Base-by-base conservation (phyloP, 35 echinoderm and acorn worm species). In the Chiridota heheva region DNA sequence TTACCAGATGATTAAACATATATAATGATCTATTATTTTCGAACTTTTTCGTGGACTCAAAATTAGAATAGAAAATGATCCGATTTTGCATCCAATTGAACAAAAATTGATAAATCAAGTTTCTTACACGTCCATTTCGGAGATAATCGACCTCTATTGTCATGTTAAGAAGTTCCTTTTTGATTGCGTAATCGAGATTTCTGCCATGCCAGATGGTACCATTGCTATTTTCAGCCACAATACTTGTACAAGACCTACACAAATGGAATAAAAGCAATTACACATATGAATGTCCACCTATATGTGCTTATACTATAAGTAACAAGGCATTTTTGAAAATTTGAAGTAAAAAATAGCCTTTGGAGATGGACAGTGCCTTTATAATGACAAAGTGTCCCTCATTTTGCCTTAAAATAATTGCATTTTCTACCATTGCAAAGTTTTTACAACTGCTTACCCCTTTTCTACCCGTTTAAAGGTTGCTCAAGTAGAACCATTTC, bases 181-280 rank as follows among this genome's bases (percentile, higher is more conserved):
- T 48, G 6, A 88, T 33, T 8, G 46, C 27, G 36, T 84, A 97
- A 59, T 97, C 93, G 37, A 97, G 73, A 58, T 97, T 97, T 17
- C 93, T 69, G 39, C 46, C 88, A 75, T 97, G 93, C 88, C 88
- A 97, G 37, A 97, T 91, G 31, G 51, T 84, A 10, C 84, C 89
- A 42, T 88, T 84, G 5, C 24, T 91, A 44, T 97, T 85, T 66
- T 90, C 61, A 25, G 92, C 92, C 40, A 96, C 92, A 25, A 96
- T 96, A 51, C 92, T 96, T 7, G 92, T 96, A 77, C 92, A 96
- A 39, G 74, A 85, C 7, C 92, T 96, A 43, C 12, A 77, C 43
- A 40, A 70, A 81, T 28, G 6, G 1, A 39, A 20, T 36, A 13
- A 0, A 74, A 44, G 24, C 28, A 40, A 0, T 17, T 55, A 25